Percentiles rank a stretch among this genome's conserved stretches.
Evolutionary conservation across 2,797 vertebrate genomes (phyloP).

Genomic region (Argyrosomus regius): DNA sequence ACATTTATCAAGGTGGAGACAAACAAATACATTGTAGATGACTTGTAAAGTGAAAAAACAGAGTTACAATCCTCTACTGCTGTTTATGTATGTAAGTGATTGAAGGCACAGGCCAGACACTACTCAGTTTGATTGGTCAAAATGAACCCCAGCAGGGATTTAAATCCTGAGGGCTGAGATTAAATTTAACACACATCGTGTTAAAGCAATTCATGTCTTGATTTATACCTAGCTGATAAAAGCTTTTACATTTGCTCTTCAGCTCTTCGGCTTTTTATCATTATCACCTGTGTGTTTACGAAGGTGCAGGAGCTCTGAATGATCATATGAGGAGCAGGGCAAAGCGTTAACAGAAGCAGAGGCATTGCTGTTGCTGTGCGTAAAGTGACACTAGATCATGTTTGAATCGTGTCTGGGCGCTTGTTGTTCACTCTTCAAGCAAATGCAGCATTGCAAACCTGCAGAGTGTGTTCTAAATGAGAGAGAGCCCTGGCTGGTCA

Average conservation of each 20-base stretch:
- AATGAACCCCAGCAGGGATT: background rate
- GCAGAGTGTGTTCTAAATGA: background rate
- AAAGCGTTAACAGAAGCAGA: background rate
- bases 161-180: background rate
- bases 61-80: background rate
- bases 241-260: background rate
- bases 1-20: background rate
- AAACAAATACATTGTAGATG: too few relatives aligned
- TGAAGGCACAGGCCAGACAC: background rate
- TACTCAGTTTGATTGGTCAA: slow-evolving; percentile 18
- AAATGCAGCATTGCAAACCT: background rate
- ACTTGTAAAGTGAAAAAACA: background rate
- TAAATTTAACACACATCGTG: background rate
- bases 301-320: background rate
- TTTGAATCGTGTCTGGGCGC: background rate
- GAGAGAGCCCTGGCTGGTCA: background rate
- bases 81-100: background rate
- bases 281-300: background rate
- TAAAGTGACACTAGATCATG: background rate
- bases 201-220: background rate
- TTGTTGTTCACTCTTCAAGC: background rate
- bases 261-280: background rate
- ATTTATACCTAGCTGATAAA: background rate
- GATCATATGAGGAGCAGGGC: background rate
- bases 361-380: too few relatives aligned